Percentiles rank a stretch among this genome's conserved stretches.
These are phyloP conservation scores for Apostichopus californicus DNA, from an alignment of 35 echinoderm and acorn worm species.

Conservation along the genomic window DNA sequence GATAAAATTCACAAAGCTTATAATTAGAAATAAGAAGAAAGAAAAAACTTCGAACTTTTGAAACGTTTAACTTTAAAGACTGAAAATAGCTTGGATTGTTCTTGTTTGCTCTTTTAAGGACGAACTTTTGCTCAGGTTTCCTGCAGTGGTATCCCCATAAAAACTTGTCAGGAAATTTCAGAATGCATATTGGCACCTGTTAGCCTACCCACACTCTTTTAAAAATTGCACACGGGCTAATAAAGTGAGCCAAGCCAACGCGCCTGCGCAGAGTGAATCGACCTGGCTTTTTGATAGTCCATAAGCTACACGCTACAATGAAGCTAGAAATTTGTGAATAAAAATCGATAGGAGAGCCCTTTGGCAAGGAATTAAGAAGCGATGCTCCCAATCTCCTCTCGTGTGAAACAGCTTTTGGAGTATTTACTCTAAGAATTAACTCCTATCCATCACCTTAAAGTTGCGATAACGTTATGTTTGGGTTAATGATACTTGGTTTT, in stretches of 20 bases:
- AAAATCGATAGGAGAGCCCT: constrained; percentile 37
- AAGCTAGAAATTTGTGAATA: not conserved
- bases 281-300: not conserved
- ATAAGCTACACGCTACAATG: constrained; percentile 20
- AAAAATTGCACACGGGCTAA: constrained; percentile 3
- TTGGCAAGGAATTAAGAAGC: constrained; percentile 47
- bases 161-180: not conserved
- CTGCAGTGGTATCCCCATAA: no score
- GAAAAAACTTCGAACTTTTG: no score
- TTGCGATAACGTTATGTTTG: constrained; percentile 37
- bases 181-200: not conserved
- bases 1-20: no score
- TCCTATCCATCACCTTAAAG: constrained; percentile 24
- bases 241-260: not conserved
- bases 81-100: no score
- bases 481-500: constrained; percentile 26
- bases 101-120: no score
- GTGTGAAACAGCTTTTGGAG: constrained; percentile 29
- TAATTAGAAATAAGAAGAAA: no score
- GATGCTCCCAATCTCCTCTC: not conserved
- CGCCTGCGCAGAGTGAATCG: not conserved
- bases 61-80: no score
- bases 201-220: not conserved
- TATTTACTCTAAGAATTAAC: constrained; percentile 45
- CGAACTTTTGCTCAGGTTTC: no score